These are phyloP conservation scores for Synergus laeviventris DNA, from an alignment of 2,888 invertebrate species.

Conservation along the genomic window DNA sequence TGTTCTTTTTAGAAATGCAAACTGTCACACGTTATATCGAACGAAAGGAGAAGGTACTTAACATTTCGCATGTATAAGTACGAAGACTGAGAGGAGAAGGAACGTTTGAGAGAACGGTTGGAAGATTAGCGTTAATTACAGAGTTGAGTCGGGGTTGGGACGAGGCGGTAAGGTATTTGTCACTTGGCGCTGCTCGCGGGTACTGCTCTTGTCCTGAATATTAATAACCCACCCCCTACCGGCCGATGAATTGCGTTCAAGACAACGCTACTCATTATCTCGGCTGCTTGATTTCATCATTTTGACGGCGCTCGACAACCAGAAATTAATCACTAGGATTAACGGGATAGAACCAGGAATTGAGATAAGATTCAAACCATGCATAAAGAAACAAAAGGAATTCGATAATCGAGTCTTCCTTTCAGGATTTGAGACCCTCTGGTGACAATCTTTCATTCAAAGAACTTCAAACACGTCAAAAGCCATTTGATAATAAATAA, in stretches of 20 bases:
- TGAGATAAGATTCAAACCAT: neutral
- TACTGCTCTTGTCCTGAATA: conserved; percentile 69
- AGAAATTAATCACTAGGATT: conserved; percentile 38
- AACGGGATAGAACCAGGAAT: conserved; percentile 2
- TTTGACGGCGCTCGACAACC: conserved; percentile 45
- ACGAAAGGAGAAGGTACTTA: neutral
- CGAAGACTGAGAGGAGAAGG: conserved; percentile 50
- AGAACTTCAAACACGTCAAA: neutral
- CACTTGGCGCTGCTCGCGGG: conserved; percentile 68
- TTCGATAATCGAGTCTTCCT: neutral
- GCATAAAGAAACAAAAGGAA: neutral
- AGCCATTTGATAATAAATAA: too few relatives aligned
- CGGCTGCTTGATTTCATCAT: conserved; percentile 72
- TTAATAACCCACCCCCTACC: conserved; percentile 70
- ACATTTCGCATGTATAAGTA: neutral
- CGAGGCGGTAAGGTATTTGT: conserved; percentile 71
- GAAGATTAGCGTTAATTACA: conserved; percentile 76
- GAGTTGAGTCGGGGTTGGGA: conserved; percentile 67
- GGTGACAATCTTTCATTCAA: neutral
- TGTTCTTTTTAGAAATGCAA: neutral
- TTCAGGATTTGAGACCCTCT: neutral
- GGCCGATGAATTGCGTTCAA: conserved; percentile 69
- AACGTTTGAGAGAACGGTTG: conserved; percentile 66
- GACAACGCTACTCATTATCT: conserved; percentile 69
- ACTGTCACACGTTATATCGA: neutral